Evolutionary conservation across 2,797 vertebrate species (phyloP).

Genomic region (Siniperca scherzeri): DNA sequence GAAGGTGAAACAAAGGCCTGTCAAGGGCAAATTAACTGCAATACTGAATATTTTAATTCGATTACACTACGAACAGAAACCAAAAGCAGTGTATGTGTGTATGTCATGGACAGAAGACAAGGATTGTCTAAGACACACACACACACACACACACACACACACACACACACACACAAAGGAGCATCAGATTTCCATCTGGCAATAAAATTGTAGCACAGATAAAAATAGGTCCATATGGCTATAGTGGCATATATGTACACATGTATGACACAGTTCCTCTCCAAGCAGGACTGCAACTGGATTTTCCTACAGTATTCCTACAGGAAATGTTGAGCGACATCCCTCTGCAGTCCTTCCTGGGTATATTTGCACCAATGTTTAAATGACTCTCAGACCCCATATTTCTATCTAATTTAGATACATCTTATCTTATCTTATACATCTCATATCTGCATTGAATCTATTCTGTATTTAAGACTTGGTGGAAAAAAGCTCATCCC

Average conservation of each 20-base stretch:
- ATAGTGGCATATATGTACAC: slow-evolving; percentile 7
- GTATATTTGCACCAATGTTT: background rate
- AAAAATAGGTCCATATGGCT: slow-evolving; percentile 3
- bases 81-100: slow-evolving; percentile 78
- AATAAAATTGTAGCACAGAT: background rate
- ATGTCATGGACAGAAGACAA: background rate
- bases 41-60: background rate
- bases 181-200: slow-evolving; percentile 15
- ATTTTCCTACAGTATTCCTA: background rate
- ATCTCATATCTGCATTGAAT: slow-evolving; percentile 7
- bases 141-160: background rate
- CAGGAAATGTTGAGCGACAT: background rate
- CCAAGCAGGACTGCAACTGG: background rate
- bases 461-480: slow-evolving; percentile 2
- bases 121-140: background rate
- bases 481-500: background rate
- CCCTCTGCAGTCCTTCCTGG: background rate
- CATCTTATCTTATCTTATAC: background rate
- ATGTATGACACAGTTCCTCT: slow-evolving; percentile 1
- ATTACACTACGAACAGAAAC: slow-evolving; percentile 2
- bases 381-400: background rate
- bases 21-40: slow-evolving; percentile 16
- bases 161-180: background rate
- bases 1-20: background rate
- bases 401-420: slow-evolving; percentile 11